Base-by-base conservation (phyloP, 1,140 invertebrate species). In the Holotrichia oblita region DNA sequence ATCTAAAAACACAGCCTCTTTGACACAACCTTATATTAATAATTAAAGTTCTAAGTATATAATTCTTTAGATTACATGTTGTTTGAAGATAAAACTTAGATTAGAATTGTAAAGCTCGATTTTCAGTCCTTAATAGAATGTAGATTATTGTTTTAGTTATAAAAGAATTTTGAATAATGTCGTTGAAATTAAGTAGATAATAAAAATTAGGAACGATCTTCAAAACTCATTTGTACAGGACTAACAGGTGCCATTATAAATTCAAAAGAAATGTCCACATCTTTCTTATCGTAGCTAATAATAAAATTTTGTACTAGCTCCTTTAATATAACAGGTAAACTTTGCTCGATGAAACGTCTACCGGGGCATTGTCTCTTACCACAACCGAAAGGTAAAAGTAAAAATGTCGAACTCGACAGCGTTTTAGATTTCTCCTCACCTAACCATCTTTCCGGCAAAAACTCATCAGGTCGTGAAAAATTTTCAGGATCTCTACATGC, bases 381-480 rank as follows among this genome's bases (percentile, higher is more conserved):
- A 76, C 92, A 90, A 0, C 97, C 97, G 88, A 98, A 99, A 0
- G 97, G 95, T 3, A 94, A 91, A 0, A 97, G 91, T 17, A 97
- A 87, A 40, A 89, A 90, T 3, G 91, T 88, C 0, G 91, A 88
- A 79, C 86, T 85, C 3, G 86, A 85, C 27, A 88, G 84, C 6
- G 86, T 86, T 7, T 86, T 83, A 10, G 86, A 82, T 79, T 85
- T 86, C n/a, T 86, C 82, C 3, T 86, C 85, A 40, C 89, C 86
- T 14, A 97, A 85, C 97, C 93, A 98, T 61, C 94, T 90, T 87
- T 96, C 95, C 7, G 97, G 97, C 10, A 90, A 84, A 84, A 93
- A 98, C 78, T 93, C 88, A 42, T 90, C 86, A 3, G 96, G 93
- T 69, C 93, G 88, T 79, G 90, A 90, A 87, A 95, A 98, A 86